Evolutionary conservation across 2,888 invertebrate species (phyloP).

Genomic region (Prosopocoilus inquinatus): DNA sequence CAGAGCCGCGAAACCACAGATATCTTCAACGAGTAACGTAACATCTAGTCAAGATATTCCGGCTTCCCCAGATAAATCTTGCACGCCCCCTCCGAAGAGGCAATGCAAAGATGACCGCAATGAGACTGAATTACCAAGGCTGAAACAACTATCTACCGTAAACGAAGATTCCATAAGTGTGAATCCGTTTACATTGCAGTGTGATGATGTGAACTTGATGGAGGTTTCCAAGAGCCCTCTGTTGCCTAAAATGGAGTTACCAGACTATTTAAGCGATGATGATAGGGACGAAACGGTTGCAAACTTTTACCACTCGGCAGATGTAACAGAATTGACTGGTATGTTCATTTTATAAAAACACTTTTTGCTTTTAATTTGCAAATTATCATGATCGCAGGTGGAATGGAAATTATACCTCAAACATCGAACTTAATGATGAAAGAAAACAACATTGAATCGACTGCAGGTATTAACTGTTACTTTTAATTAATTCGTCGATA

Average conservation of each 20-base stretch:
- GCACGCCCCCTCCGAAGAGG: slow-evolving; percentile 39
- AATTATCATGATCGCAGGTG: slow-evolving; percentile 35
- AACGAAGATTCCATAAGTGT: slow-evolving; percentile 36
- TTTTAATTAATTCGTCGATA: not conserved
- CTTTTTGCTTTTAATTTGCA: not conserved
- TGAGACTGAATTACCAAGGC: slow-evolving; percentile 35
- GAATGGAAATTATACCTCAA: slow-evolving; percentile 50
- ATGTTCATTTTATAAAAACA: slow-evolving; percentile 8
- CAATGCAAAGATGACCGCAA: slow-evolving; percentile 38
- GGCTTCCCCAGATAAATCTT: slow-evolving; percentile 28
- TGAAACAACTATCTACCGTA: slow-evolving; percentile 25
- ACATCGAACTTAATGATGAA: slow-evolving; percentile 38
- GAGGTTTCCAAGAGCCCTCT: slow-evolving; percentile 36
- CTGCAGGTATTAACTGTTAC: slow-evolving; percentile 36
- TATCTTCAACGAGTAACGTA: slow-evolving; percentile 43
- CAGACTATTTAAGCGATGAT: slow-evolving; percentile 71
- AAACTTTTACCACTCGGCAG: slow-evolving; percentile 38
- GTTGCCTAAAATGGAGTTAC: slow-evolving; percentile 69
- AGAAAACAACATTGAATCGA: slow-evolving; percentile 38
- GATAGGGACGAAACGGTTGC: slow-evolving; percentile 48
- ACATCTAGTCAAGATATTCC: slow-evolving; percentile 48
- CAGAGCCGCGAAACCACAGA: slow-evolving; percentile 24
- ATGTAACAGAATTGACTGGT: slow-evolving; percentile 41
- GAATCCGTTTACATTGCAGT: slow-evolving; percentile 42
- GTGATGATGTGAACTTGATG: slow-evolving; percentile 32